Evolutionary conservation across 2,888 invertebrate species (phyloP).

Genomic region (Beris morrisii): DNA sequence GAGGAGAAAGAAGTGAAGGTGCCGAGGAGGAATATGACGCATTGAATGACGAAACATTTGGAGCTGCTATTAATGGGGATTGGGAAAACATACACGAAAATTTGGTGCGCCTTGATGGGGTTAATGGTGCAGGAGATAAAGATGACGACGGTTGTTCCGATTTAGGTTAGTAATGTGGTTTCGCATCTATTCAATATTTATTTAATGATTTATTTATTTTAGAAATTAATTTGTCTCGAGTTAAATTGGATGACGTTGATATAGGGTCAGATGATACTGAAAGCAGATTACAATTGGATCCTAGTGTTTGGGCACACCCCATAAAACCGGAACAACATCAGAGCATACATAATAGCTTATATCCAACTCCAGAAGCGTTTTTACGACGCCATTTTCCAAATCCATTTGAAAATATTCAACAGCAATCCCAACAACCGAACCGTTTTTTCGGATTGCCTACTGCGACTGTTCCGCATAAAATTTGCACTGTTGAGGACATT

Average conservation of each 20-base stretch:
- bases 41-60: conserved; percentile 90
- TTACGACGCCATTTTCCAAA: conserved; percentile 48
- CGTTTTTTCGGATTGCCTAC: conserved; percentile 14
- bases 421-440: conserved; percentile 17
- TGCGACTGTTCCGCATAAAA: conserved; percentile 46
- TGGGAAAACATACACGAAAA: conserved; percentile 76
- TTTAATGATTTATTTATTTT: conserved; percentile 11
- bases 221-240: conserved; percentile 52
- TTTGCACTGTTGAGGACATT: conserved; percentile 54
- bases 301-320: conserved; percentile 59
- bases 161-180: conserved; percentile 40
- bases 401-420: conserved; percentile 40
- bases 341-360: conserved; percentile 37
- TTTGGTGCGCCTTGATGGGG: conserved; percentile 64
- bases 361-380: conserved; percentile 46
- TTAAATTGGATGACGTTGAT: conserved; percentile 55
- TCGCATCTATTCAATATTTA: background rate
- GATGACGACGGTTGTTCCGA: conserved; percentile 51
- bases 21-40: conserved; percentile 88
- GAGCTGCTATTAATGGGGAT: conserved; percentile 72
- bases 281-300: conserved; percentile 50
- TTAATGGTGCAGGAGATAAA: conserved; percentile 43
- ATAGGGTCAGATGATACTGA: conserved; percentile 49
- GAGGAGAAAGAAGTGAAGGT: conserved; percentile 61
- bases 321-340: conserved; percentile 44